Evolutionary conservation across 2,113 vertebrate species (phyloP).

Genomic region (Zosterops japonicus): DNA sequence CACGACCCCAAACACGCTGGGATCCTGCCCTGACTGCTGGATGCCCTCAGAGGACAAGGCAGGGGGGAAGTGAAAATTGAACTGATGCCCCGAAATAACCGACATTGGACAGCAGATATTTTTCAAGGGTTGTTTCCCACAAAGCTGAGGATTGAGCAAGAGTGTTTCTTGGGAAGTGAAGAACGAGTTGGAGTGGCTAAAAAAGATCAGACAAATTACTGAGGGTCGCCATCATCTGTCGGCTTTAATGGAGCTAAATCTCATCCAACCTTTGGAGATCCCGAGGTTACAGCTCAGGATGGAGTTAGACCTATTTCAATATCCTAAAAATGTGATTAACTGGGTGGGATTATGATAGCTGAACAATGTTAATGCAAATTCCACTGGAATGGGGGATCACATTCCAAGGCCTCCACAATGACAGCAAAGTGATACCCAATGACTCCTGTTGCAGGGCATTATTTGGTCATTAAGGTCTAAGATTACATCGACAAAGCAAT

Average conservation of each 20-base stretch:
- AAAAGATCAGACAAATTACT: not conserved
- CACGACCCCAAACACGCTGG: not conserved
- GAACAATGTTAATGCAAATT: not conserved
- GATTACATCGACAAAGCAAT: conserved; percentile 43
- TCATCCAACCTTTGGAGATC: not conserved
- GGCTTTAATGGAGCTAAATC: not conserved
- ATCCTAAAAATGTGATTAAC: conserved; percentile 17
- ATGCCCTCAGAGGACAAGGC: not conserved
- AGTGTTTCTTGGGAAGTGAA: not conserved
- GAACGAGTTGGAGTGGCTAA: not conserved
- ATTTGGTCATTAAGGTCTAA: conserved; percentile 28
- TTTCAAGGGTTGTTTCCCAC: not conserved
- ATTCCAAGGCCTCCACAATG: conserved; percentile 28
- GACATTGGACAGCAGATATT: not conserved
- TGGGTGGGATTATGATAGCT: not conserved
- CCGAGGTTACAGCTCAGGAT: not conserved
- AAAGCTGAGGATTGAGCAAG: not conserved
- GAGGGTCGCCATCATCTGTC: fast-evolving
- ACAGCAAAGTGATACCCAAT: not conserved
- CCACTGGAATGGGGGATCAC: not conserved
- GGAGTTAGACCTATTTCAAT: not conserved
- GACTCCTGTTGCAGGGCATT: conserved; percentile 35
- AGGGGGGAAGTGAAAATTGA: not conserved
- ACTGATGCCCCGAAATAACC: not conserved
- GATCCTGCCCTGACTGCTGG: not conserved